Conservation (phyloP, 2,888 invertebrate species). For the Sinentomon sp. region DNA sequence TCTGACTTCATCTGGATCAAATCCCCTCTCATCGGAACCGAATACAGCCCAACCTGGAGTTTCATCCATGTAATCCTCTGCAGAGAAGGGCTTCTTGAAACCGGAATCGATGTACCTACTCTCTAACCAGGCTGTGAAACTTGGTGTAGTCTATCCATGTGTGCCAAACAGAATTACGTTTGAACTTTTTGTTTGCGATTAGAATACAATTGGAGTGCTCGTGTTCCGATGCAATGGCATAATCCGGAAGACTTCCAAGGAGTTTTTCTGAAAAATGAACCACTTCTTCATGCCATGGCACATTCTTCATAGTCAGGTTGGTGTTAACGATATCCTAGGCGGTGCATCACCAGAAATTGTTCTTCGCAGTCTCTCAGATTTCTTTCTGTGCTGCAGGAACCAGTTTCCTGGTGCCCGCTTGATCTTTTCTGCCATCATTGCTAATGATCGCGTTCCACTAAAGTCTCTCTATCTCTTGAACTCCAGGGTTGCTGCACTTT, state of each 20-base stretch:
- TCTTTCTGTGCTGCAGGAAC: too few species aligned
- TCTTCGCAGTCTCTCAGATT: too few species aligned
- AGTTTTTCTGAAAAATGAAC: conserved; percentile 24
- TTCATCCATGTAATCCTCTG: conserved; percentile 26
- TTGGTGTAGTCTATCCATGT: conserved; percentile 30
- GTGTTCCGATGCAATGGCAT: conserved; percentile 28
- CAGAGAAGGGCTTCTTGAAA: conserved; percentile 22
- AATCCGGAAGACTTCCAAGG: conserved; percentile 22
- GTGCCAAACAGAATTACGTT: conserved; percentile 24
- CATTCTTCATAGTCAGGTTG: conserved; percentile 30
- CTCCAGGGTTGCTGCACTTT: too few species aligned
- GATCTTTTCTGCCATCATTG: too few species aligned
- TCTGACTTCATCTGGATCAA: conserved; percentile 27
- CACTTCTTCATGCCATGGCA: conserved; percentile 31
- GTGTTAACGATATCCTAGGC: too few species aligned
- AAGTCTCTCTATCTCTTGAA: too few species aligned
- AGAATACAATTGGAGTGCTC: conserved; percentile 31
- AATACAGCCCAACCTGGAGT: conserved; percentile 28
- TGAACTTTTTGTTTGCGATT: conserved; percentile 27
- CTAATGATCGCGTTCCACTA: too few species aligned
- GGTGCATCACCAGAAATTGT: too few species aligned
- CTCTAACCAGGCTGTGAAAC: conserved; percentile 24
- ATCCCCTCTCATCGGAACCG: conserved; percentile 26
- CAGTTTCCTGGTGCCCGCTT: too few species aligned
- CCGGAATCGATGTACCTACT: conserved; percentile 20